phyloP scores from a whole-genome alignment of 1,140 invertebrate genomes.

The fruit fly (Drosophila melanogaster) region Release_6_plus_ISO1_MT NC_004354.4:13388501-13389000 shows the following conservation, averaged over 20 bases:
- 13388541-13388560: conserved; percentile 90
- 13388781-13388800: conserved; percentile 33
- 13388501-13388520: conserved; percentile 92
- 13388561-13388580: conserved; percentile 91
- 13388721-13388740: conserved; percentile 52
- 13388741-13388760: conserved; percentile 29
- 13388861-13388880: neutral
- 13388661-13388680: conserved; percentile 95
- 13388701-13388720: conserved; percentile 90
- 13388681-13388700: conserved; percentile 97
- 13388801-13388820: conserved; percentile 36
- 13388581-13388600: conserved; percentile 91
- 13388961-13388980: conserved; percentile 29
- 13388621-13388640: conserved; percentile 96
- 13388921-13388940: neutral
- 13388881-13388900: neutral
- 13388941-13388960: conserved; percentile 1
- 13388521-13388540: conserved; percentile 88
- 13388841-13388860: conserved; percentile 21
- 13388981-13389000: conserved; percentile 31
- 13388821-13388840: conserved; percentile 42
- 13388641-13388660: conserved; percentile 93
- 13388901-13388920: neutral
- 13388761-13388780: neutral
- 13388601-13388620: conserved; percentile 94